Evolutionary conservation across 37 sponge, comb jelly and placozoan species (phyloP).

Genomic region (Lycopodina hypogea): DNA sequence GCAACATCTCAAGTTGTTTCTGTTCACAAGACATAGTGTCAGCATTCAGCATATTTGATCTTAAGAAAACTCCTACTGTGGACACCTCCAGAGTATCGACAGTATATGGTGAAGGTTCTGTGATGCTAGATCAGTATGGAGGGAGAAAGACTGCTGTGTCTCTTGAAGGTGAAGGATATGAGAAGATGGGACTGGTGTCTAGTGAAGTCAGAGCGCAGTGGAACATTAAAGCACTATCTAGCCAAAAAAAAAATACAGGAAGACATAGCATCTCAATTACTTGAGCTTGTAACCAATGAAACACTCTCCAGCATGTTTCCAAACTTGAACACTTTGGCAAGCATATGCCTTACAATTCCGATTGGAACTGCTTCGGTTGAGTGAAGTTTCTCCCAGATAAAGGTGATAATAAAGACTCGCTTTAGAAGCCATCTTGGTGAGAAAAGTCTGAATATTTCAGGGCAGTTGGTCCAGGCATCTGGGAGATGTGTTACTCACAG

Average conservation of each 20-base stretch:
- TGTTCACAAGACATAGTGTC: conserved; percentile 58
- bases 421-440: conserved; percentile 38
- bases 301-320: conserved; percentile 39
- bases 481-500: conserved; percentile 23
- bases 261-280: conserved; percentile 26
- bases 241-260: conserved; percentile 16
- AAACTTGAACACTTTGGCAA: conserved; percentile 2
- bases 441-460: too few species aligned
- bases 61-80: conserved; percentile 43
- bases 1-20: conserved; percentile 58
- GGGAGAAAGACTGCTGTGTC: conserved; percentile 43
- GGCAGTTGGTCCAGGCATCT: too few species aligned
- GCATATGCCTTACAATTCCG: background rate
- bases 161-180: conserved; percentile 48
- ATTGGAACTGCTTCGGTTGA: conserved; percentile 17
- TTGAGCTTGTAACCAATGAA: conserved; percentile 44
- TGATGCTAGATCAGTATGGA: conserved; percentile 49
- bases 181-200: conserved; percentile 34
- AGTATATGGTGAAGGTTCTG: conserved; percentile 54
- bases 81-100: conserved; percentile 11
- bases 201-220: conserved; percentile 35
- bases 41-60: conserved; percentile 69
- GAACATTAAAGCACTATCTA: conserved; percentile 6
- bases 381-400: conserved; percentile 2
- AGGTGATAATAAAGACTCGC: conserved; percentile 58